Conservation (phyloP, 2,888 invertebrate genomes). For the Synanthedon tipuliformis region DNA sequence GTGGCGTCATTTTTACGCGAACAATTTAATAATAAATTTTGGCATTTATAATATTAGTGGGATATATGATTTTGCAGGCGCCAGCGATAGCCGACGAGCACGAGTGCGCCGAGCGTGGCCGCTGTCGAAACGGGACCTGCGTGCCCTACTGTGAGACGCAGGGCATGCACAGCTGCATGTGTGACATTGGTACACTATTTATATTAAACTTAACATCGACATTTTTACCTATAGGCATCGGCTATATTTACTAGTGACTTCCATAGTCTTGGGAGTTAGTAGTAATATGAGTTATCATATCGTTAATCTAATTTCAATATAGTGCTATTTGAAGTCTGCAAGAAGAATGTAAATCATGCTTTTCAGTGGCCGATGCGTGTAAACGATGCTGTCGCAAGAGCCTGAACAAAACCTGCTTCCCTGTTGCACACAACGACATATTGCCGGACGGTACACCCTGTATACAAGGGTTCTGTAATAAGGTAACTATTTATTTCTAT, state of each 20-base stretch:
- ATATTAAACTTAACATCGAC: no score
- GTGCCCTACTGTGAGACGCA: conserved; percentile 95
- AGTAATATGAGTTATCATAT: no score
- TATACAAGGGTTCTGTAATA: conserved; percentile 96
- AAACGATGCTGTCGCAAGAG: conserved; percentile 93
- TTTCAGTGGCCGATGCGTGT: conserved; percentile 90
- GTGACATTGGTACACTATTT: conserved; percentile 80
- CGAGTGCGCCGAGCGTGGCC: conserved; percentile 90
- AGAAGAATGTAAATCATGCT: not conserved
- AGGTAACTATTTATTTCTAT: conserved; percentile 59
- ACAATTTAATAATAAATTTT: not conserved
- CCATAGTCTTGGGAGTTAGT: no score
- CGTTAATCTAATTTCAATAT: no score
- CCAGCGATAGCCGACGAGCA: conserved; percentile 89
- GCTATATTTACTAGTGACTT: no score
- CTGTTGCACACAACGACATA: conserved; percentile 88
- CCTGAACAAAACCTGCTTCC: conserved; percentile 91
- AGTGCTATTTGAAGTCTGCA: no score
- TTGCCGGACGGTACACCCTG: conserved; percentile 95
- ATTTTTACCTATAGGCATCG: no score
- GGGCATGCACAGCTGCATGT: conserved; percentile 94
- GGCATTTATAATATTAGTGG: no score
- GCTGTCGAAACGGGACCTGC: conserved; percentile 91
- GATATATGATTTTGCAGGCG: conserved; percentile 61
- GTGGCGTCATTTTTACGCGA: not conserved